Evolutionary conservation across 1,140 invertebrate species (phyloP), one percentile per base, ranked within the genome.

Genomic region (Steinernema khuongi): DNA sequence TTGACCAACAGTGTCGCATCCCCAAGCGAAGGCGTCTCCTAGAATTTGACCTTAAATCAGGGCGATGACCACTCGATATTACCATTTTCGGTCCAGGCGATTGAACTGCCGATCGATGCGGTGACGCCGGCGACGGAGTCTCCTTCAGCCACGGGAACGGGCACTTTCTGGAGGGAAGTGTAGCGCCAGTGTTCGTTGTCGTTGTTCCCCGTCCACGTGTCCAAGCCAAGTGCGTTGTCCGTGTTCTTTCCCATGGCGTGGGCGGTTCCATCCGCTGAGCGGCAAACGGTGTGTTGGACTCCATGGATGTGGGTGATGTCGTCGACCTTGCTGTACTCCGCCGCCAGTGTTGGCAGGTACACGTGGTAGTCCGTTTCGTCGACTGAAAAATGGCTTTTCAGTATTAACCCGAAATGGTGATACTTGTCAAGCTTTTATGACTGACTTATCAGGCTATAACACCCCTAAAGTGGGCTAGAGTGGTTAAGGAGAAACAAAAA

Each of bases 171-270:
- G 1, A 81, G 67, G 0, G 74, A 76, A 30, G 76, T 70, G 41
- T 85, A 84, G 41, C 81, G 73, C 82, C 82, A 84, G 41, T 85
- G 76, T 28, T 80, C 75, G 26, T 74, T 67, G 50, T 82, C 82
- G 19, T 82, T 70, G 17, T 74, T 70, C 28, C 76, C 81, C 19
- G 71, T 77, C 81, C 83, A 84, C 11, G 79, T 84, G 14, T 81
- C 82, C n/a, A 84, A 36, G 29, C 82, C 82, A 18, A 84, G 74
- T 2, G 75, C 79, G 36, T 84, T 84, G 71, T 84, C 82, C 14
- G 81, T 83, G 69, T 84, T 84, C 66, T 80, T 80, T n/a, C 82
- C 82, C 44, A 84, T 81, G 2, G 70, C 79, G 50, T 69, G 85
- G 11, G 83, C 69, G 44, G 80, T 74, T 29, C 80, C 81, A 69